These are phyloP conservation scores for Phortica variegata DNA, from an alignment of 1,140 invertebrate species.

Conservation along the genomic window DNA sequence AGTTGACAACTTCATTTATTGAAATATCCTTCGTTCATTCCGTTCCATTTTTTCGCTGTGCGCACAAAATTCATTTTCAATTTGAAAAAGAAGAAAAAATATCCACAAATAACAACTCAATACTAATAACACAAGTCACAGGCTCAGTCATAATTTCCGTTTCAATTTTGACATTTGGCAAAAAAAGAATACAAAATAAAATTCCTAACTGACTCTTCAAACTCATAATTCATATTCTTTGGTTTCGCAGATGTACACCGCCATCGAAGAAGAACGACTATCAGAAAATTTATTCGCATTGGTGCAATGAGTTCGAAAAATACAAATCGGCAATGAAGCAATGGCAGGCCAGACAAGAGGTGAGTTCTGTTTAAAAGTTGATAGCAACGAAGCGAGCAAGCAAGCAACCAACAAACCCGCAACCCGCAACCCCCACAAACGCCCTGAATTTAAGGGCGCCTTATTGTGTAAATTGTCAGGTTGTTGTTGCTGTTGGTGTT, in stretches of 20 bases:
- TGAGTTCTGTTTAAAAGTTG: constrained; percentile 57
- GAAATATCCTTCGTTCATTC: not conserved
- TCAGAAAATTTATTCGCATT: constrained; percentile 75
- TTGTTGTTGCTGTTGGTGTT: constrained; percentile 25
- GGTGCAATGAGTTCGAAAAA: constrained; percentile 80
- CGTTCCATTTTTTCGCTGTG: too few species aligned
- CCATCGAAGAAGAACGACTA: constrained; percentile 71
- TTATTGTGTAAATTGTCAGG: not conserved
- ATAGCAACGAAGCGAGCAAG: not conserved
- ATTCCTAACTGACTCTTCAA: too few species aligned
- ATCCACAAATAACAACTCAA: too few species aligned
- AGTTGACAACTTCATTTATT: constrained; percentile 10
- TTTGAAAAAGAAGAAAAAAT: too few species aligned
- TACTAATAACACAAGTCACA: too few species aligned
- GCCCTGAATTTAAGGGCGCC: not conserved
- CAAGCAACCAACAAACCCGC: not conserved
- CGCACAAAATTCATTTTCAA: too few species aligned
- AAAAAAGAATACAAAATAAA: too few species aligned
- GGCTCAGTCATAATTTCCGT: too few species aligned
- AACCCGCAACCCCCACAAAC: not conserved
- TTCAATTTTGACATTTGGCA: too few species aligned
- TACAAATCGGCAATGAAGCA: constrained; percentile 76
- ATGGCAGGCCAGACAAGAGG: constrained; percentile 74
- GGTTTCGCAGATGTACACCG: constrained; percentile 62
- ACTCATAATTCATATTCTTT: constrained; percentile 3